phyloP scores from a whole-genome alignment of 1,140 invertebrate genomes.

The Drosophila truncata region DNA sequence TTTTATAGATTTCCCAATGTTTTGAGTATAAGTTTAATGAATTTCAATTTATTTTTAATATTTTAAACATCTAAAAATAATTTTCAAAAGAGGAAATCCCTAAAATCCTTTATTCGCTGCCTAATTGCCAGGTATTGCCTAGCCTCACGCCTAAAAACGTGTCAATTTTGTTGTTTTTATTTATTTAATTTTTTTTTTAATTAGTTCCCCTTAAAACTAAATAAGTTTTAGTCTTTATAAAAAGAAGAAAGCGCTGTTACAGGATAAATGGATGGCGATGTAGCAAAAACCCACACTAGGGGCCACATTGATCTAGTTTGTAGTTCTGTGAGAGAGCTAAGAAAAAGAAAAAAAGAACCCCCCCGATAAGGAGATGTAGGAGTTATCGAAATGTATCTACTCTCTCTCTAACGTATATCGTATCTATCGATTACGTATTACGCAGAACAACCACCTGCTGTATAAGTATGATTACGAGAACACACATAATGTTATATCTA shows the following conservation, averaged over 20 bases:
- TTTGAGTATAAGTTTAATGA: not conserved
- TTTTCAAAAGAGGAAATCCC: not conserved
- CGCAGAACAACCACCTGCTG: conserved; percentile 57
- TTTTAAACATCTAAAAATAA: not conserved
- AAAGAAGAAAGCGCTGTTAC: conserved; percentile 19
- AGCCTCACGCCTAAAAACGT: conserved; percentile 23
- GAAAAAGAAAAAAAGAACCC: not conserved
- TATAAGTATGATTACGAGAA: conserved; percentile 67
- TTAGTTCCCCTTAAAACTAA: not conserved
- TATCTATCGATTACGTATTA: conserved; percentile 37
- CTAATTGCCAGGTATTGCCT: conserved; percentile 29
- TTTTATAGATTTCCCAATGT: not conserved
- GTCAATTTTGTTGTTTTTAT: conserved; percentile 54
- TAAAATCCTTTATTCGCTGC: not conserved
- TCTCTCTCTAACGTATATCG: conserved; percentile 24
- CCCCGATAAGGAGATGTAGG: conserved; percentile 33
- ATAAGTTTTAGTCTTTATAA: conserved; percentile 39
- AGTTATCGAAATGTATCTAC: conserved; percentile 31
- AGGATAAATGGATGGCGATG: conserved; percentile 34
- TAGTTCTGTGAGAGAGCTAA: conserved; percentile 46
- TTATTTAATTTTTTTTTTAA: conserved; percentile 5
- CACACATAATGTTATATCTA: conserved; percentile 54
- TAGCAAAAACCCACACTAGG: conserved; percentile 59
- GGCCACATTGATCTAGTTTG: conserved; percentile 71
- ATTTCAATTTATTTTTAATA: not conserved